Base-by-base conservation (phyloP, 2,888 invertebrate species). In the Mimachlamys varia region DNA sequence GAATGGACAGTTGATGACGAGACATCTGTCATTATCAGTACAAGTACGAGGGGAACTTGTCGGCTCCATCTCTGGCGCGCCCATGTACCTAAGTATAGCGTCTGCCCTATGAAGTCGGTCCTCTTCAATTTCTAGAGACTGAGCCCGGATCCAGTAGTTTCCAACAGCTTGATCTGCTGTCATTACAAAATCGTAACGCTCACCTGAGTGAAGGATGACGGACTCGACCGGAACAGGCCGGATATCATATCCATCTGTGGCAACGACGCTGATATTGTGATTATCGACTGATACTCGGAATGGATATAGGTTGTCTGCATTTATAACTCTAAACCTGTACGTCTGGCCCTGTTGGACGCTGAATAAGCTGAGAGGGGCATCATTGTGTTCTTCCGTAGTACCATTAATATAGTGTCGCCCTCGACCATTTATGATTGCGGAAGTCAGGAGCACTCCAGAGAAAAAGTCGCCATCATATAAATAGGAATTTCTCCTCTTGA, bases 361-460 rank as follows among this genome's bases (percentile, higher is more conserved):
- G 87, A 93, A 93, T 0, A 89, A 55, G 19, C 91, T 76, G 19
- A 93, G 87, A 15, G 93, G 91, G 38, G 93, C 89, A 58, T 88
- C 90, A 37, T 92, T 91, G 91, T 92, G 87, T 19, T 88, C 44
- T 17, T 53, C 53, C 0, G 88, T 89, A 19, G 50, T n/a, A 12
- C 62, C 49, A 22, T 93, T 88, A 76, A 33, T 76, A 44, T 92
- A 90, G 88, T 92, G 93, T 17, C 95, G 90, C 0, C 95, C 95
- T 33, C 93, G 89, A 1, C 95, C 95, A 89, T 95, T 95, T 55
- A 95, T 93, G 38, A 95, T 89, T 0, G 93, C 94, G 1, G 94
- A 93, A 19, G 93, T 92, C 33, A 92, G 89, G 19, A 89, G 76
- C 50, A 91, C 91, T 53, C 88, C 22, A 17, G 91, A 89, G 88